phyloP scores from a whole-genome alignment of 2,888 invertebrate genomes.

The Diadromus collaris region DNA sequence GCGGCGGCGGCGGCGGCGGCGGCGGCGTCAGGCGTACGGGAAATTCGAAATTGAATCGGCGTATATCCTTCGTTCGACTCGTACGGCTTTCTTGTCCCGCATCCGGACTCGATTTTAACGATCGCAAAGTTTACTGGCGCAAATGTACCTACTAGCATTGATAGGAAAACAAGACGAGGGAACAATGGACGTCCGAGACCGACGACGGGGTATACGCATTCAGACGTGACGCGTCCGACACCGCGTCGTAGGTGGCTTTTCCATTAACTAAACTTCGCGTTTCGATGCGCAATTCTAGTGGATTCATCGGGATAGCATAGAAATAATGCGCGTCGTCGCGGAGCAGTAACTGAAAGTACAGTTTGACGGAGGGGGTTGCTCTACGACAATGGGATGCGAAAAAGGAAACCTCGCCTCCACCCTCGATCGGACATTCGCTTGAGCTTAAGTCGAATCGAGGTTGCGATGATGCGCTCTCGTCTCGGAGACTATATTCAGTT shows the following conservation, averaged over 20 bases:
- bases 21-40: too few relatives aligned
- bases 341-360: neutral
- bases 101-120: too few relatives aligned
- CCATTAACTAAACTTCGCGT: neutral
- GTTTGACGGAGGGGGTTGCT: neutral
- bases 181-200: too few relatives aligned
- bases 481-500: neutral
- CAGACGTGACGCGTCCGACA: neutral
- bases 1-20: too few relatives aligned
- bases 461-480: neutral
- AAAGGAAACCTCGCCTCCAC: neutral
- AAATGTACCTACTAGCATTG: too few relatives aligned
- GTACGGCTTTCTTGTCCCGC: too few relatives aligned
- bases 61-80: too few relatives aligned
- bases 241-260: neutral
- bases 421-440: neutral
- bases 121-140: too few relatives aligned
- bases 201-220: too few relatives aligned
- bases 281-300: neutral
- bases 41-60: too few relatives aligned
- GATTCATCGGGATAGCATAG: neutral
- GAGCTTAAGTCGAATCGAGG: neutral
- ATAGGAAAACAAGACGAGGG: too few relatives aligned
- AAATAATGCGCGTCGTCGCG: neutral
- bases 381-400: neutral